A percentile compares a stretch with the other conserved stretches of the same genome.
These are phyloP conservation scores for Potamilus streckersoni DNA, from an alignment of 1,140 invertebrate genomes.

Conservation along the genomic window DNA sequence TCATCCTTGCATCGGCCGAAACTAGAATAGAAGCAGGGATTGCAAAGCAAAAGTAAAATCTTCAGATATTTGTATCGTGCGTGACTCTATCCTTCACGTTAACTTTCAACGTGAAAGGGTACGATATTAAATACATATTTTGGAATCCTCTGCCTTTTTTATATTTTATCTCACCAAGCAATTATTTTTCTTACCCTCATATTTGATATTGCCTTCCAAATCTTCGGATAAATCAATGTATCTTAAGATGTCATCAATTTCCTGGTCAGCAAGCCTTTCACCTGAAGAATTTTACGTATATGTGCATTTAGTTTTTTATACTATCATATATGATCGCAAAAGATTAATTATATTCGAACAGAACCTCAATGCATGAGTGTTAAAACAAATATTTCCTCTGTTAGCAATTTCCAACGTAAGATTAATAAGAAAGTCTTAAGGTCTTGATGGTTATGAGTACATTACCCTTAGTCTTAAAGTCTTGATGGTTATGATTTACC, in stretches of 20 bases:
- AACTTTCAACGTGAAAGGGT: neutral
- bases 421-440: too few relatives aligned
- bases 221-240: slow-evolving; percentile 56
- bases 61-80: neutral
- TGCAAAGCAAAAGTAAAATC: neutral
- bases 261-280: slow-evolving; percentile 85
- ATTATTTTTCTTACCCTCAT: slow-evolving; percentile 43
- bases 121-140: neutral
- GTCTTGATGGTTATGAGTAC: too few relatives aligned
- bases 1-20: too few relatives aligned
- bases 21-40: too few relatives aligned
- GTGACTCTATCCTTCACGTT: neutral
- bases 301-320: too few relatives aligned
- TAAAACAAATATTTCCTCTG: too few relatives aligned
- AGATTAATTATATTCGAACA: too few relatives aligned
- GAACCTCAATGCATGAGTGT: too few relatives aligned
- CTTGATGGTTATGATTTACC: too few relatives aligned
- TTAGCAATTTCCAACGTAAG: too few relatives aligned
- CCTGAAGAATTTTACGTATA: slow-evolving; percentile 72
- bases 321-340: neutral
- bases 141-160: neutral
- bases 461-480: too few relatives aligned
- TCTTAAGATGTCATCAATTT: slow-evolving; percentile 82
- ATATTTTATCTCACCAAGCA: neutral
- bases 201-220: slow-evolving; percentile 60